Conservation (phyloP, 2,797 vertebrate species). For the Phalloptychus januarius region DNA sequence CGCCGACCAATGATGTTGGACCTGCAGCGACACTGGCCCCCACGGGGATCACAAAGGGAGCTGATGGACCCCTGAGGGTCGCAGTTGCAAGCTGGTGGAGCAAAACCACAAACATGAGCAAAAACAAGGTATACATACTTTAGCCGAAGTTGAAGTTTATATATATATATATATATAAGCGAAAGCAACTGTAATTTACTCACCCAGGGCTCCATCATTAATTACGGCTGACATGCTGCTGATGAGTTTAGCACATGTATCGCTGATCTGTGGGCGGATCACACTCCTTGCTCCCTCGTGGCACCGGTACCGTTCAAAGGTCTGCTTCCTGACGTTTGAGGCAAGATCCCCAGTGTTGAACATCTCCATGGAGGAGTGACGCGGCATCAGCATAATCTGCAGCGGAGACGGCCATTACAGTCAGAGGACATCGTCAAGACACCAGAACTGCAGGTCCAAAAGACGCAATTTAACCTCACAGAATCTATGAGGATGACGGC, state of each 20-base stretch:
- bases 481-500: slow-evolving; percentile 89
- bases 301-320: slow-evolving; percentile 91
- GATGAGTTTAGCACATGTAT: slow-evolving; percentile 88
- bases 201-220: slow-evolving; percentile 88
- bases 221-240: slow-evolving; percentile 91
- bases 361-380: slow-evolving; percentile 90
- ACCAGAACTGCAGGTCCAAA: background rate
- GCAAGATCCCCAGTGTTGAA: slow-evolving; percentile 86
- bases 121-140: too few species aligned
- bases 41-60: slow-evolving; percentile 86
- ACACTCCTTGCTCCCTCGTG: slow-evolving; percentile 84
- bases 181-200: slow-evolving; percentile 58
- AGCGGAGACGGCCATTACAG: background rate
- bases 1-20: slow-evolving; percentile 86
- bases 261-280: slow-evolving; percentile 77
- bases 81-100: slow-evolving; percentile 86
- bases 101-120: background rate
- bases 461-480: slow-evolving; percentile 74
- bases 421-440: background rate
- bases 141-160: too few species aligned
- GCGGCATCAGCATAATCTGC: slow-evolving; percentile 90
- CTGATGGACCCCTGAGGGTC: slow-evolving; percentile 92
- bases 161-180: background rate
- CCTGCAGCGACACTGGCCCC: slow-evolving; percentile 92
- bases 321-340: slow-evolving; percentile 84